Conservation (phyloP, 1,140 invertebrate genomes). For the Danaus melanippus region DNA sequence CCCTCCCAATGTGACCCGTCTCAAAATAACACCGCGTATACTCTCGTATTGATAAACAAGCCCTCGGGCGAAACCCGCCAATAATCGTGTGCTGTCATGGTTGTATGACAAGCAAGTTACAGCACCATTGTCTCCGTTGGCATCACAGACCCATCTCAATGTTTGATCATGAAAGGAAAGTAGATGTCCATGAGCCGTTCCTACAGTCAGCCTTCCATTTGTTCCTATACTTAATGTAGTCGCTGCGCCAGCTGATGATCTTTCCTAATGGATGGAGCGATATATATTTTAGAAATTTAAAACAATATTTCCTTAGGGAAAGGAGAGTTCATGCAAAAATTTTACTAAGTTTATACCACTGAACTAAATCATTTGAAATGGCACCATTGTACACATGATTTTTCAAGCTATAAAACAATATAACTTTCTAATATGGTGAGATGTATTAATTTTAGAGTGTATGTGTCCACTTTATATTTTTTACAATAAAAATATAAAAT, state of each 20-base stretch:
- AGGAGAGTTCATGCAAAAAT: too few relatives aligned
- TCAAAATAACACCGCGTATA: slow-evolving; percentile 81
- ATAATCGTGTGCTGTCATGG: slow-evolving; percentile 85
- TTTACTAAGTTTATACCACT: too few relatives aligned
- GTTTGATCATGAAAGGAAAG: slow-evolving; percentile 92
- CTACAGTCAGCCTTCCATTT: slow-evolving; percentile 84
- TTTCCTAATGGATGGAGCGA: slow-evolving; percentile 75
- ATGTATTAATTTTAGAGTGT: too few relatives aligned
- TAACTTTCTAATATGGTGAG: too few relatives aligned
- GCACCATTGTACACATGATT: too few relatives aligned
- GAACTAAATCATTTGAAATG: too few relatives aligned
- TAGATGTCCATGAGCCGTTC: slow-evolving; percentile 93
- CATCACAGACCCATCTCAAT: slow-evolving; percentile 87
- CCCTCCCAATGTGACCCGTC: slow-evolving; percentile 89
- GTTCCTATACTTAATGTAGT: slow-evolving; percentile 85
- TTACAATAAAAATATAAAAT: too few relatives aligned
- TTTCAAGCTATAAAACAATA: too few relatives aligned
- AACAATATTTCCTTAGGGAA: too few relatives aligned
- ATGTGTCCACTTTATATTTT: too few relatives aligned
- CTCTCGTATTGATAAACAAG: slow-evolving; percentile 89
- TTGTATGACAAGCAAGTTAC: slow-evolving; percentile 92
- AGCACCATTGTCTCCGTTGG: slow-evolving; percentile 82
- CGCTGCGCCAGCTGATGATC: slow-evolving; percentile 90
- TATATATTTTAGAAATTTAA: background rate
- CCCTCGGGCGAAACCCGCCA: slow-evolving; percentile 91